Evolutionary conservation across 2,888 invertebrate genomes (phyloP), one percentile per base, ranked within the genome.

Genomic region (Athrips mouffetella): DNA sequence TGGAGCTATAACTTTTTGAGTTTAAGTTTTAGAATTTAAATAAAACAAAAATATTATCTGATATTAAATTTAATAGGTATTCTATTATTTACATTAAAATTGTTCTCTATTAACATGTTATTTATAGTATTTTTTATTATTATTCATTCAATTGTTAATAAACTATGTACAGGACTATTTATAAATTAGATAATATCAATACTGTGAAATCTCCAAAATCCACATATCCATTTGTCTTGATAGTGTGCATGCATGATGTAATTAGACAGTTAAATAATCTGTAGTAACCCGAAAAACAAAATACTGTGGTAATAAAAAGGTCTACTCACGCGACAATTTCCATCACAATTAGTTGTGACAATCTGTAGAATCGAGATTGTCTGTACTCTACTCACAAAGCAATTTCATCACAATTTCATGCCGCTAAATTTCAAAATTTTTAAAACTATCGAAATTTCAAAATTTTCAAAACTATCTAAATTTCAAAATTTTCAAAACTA

Each of bases 61-160:
- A 87, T 88, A 88, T 87, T 88, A 87, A 88, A 87, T 87, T 87
- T 88, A 87, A 87, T 88, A 84, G 80, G 80, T 84, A 85, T 72
- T 86, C 87, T 87, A 87, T 87, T 87, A 88, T 88, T 84, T 88
- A 88, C 88, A 88, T 83, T 85, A 85, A n/a, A 86, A 86, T 86
- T 86, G 87, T 87, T 86, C 81, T 77, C 86, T 88, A 88, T 85
- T 85, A 88, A 88, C 87, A 88, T 82, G 79, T 84, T 85, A 84
- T 85, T 87, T 87, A 85, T 86, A 83, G 80, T 80, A 77, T 77
- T 76, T 50, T n/a, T n/a, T n/a, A n/a, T n/a, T 69, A 71, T 80
- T 73, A 77, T 80, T 84, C 73, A 83, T 75, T 86, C 80, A 73
- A 76, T 84, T 84, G 84, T 85, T 85, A 86, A 86, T 88, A 86